Conservation (phyloP, 2,888 invertebrate species). For the Amblyjoppa proteus region DNA sequence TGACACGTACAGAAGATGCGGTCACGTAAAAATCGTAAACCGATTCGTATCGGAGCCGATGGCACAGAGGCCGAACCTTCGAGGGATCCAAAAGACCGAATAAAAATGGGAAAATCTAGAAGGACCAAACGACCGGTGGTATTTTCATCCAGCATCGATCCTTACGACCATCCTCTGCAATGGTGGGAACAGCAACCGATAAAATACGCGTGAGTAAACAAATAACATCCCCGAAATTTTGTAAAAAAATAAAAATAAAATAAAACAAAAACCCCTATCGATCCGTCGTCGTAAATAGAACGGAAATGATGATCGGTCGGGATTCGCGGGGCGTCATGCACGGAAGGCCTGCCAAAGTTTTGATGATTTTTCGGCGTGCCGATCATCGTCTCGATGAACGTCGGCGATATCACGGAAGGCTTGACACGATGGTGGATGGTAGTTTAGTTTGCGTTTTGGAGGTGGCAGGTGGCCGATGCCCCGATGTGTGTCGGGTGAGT, state of each 20-base stretch:
- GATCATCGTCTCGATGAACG: conserved; percentile 64
- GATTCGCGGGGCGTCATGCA: background rate
- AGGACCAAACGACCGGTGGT: conserved; percentile 41
- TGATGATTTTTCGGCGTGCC: conserved; percentile 65
- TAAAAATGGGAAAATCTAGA: conserved; percentile 40
- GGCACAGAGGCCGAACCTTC: conserved; percentile 6
- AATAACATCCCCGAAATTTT: background rate
- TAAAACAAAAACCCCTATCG: conserved; percentile 29
- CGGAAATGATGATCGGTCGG: conserved; percentile 33
- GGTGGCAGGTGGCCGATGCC: background rate
- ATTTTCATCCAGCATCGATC: conserved; percentile 69
- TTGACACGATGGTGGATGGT: conserved; percentile 50
- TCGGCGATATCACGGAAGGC: conserved; percentile 67
- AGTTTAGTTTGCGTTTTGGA: conserved; percentile 39
- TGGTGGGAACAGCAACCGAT: conserved; percentile 73
- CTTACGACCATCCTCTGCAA: conserved; percentile 67
- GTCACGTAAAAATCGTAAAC: conserved; percentile 7
- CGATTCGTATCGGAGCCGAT: background rate
- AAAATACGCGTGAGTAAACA: conserved; percentile 73
- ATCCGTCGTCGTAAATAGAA: conserved; percentile 51
- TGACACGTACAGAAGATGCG: background rate
- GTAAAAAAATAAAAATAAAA: background rate
- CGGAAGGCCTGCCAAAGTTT: conserved; percentile 49
- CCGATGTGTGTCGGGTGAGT: background rate
- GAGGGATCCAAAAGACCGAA: conserved; percentile 21